Percentiles rank a stretch among this genome's conserved stretches.
Conservation (phyloP, 2,888 invertebrate genomes). For the Calliphora vomitoria region DNA sequence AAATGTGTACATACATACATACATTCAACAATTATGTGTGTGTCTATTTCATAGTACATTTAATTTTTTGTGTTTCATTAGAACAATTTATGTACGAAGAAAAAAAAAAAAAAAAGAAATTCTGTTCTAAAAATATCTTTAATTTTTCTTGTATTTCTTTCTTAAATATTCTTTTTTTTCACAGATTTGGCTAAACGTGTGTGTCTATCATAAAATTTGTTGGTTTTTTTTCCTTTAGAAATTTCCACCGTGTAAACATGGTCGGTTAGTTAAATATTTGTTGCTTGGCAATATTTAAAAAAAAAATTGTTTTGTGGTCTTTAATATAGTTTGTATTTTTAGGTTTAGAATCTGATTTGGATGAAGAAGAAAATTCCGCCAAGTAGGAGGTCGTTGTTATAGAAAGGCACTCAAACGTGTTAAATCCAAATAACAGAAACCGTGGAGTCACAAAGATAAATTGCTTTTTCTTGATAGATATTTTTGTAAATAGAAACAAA, state of each 20-base stretch:
- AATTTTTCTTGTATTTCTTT: conserved; percentile 16
- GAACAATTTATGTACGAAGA: background rate
- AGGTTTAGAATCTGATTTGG: background rate
- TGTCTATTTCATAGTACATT: background rate
- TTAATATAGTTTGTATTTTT: conserved; percentile 11
- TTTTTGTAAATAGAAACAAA: no score
- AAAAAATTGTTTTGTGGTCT: conserved; percentile 22
- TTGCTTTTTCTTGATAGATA: background rate
- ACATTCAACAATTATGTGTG: background rate
- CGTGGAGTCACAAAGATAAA: conserved; percentile 20
- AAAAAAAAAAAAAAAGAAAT: background rate
- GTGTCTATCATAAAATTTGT: conserved; percentile 18
- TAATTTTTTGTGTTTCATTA: background rate
- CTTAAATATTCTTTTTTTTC: background rate
- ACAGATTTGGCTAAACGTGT: conserved; percentile 3
- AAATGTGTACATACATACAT: background rate
- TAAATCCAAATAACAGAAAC: conserved; percentile 36
- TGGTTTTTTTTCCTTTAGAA: background rate
- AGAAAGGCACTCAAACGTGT: conserved; percentile 72
- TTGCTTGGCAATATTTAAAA: conserved; percentile 21
- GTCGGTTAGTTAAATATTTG: conserved; percentile 27
- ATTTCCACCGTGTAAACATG: background rate
- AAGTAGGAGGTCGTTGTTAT: conserved; percentile 73
- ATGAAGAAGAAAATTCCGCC: conserved; percentile 51
- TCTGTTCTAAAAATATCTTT: conserved; percentile 53